Base-by-base conservation (phyloP, 1,140 invertebrate genomes). In the Leptinotarsa lineolata region DNA sequence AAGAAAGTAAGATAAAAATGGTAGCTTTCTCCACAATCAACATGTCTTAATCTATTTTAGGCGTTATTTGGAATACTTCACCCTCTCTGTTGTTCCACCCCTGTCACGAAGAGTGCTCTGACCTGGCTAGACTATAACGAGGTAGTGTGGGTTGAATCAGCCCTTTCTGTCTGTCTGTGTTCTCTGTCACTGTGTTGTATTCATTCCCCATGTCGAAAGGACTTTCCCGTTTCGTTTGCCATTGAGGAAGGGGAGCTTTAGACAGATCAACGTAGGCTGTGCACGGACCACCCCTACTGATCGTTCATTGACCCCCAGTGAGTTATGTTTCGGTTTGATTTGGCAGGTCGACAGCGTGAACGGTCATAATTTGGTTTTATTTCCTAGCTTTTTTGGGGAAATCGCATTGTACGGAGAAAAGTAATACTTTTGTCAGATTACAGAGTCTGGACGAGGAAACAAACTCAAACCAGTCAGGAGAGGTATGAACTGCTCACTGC, bases 231-330 rank as follows among this genome's bases (percentile, higher is more conserved):
- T 13, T 16, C 48, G 48, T 15, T 54, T 54, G 48, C 15, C 48
- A 39, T 39, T 39, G 48, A 54, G 48, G 48, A 54, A 54, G 48
- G 48, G 48, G 48, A 18, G 48, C 48, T 18, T 13, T 18, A 54
- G 48, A 54, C 48, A 54, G 48, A 54, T 54, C 48, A 54, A 54
- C 48, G 48, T 54, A 15, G 48, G 48, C 48, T 54, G 48, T 54
- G 48, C 48, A 54, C n/a, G 48, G 48, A 54, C 48, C 48, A 54
- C 48, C 48, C 48, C 48, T 54, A 18, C 48, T 18, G 15, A 18
- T 39, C 48, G 48, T 54, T 54, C 48, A 18, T 54, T 54, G 48
- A 54, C 48, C 48, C 45, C n/a, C 48, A 16, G 48, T 54, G 48
- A 54, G 48, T 54, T 4, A 54, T 39, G 48, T 54, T 54, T 54